Percentiles rank a stretch among this genome's conserved stretches.
phyloP scores from a whole-genome alignment of 2,797 vertebrate genomes.

The Pipistrellus pipistrellus region DNA sequence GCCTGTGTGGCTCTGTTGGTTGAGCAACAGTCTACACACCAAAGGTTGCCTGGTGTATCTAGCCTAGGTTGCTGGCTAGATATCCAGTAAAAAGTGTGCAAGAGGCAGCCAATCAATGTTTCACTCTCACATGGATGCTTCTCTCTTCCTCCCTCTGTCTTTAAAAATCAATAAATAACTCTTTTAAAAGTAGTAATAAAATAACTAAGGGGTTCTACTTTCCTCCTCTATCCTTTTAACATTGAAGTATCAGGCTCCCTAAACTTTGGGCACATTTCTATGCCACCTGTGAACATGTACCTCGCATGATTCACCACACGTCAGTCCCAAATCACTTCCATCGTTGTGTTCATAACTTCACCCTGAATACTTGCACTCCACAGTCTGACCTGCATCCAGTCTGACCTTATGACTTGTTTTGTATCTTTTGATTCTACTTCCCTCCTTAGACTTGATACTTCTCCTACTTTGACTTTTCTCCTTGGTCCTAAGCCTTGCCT shows the following conservation, averaged over 20 bases:
- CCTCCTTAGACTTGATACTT: background rate
- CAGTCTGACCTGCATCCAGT: background rate
- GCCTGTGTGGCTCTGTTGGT: background rate
- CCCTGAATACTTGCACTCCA: background rate
- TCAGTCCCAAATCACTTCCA: background rate
- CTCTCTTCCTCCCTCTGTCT: background rate
- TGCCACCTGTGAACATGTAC: background rate
- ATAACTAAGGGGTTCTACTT: background rate
- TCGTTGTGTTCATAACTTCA: background rate
- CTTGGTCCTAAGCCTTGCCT: background rate
- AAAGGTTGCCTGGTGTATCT: background rate
- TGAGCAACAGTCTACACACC: background rate
- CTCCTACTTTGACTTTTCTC: background rate
- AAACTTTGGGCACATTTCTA: background rate
- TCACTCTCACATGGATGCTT: background rate
- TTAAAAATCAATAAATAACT: background rate
- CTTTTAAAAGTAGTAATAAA: background rate
- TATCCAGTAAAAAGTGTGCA: background rate
- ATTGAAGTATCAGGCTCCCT: background rate
- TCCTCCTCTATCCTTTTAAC: background rate
- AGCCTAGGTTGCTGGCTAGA: background rate
- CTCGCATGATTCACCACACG: background rate
- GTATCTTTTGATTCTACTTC: background rate
- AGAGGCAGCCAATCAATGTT: background rate
- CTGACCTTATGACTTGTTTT: background rate